These are phyloP conservation scores for Chironomus striatipennis DNA, from an alignment of 1,140 invertebrate species.

Conservation along the genomic window DNA sequence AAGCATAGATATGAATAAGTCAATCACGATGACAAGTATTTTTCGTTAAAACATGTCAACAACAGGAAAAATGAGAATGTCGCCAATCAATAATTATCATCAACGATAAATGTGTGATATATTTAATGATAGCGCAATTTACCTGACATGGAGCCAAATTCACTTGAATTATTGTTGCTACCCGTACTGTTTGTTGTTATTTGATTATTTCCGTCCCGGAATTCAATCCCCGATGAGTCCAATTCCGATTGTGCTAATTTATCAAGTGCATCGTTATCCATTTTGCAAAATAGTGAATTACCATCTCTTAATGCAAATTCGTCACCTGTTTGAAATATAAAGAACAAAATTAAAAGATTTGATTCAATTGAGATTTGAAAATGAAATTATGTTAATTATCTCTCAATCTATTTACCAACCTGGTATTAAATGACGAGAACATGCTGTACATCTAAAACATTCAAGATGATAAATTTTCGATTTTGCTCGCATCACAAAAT, in stretches of 20 bases:
- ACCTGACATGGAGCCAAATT: conserved; percentile 83
- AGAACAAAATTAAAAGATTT: conserved; percentile 24
- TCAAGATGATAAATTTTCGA: conserved; percentile 97
- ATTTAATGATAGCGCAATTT: conserved; percentile 33
- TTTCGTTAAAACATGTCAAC: background rate
- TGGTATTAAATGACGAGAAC: conserved; percentile 80
- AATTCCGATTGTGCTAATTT: conserved; percentile 52
- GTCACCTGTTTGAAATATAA: conserved; percentile 54
- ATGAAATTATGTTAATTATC: conserved; percentile 17
- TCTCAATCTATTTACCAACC: conserved; percentile 34
- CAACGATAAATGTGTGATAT: background rate
- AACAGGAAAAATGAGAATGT: background rate
- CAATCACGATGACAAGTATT: too few relatives aligned
- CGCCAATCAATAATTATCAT: conserved; percentile 13
- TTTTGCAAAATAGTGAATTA: conserved; percentile 85
- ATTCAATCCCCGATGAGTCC: conserved; percentile 39
- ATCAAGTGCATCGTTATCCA: conserved; percentile 88
- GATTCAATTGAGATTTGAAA: background rate
- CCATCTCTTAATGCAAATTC: conserved; percentile 94
- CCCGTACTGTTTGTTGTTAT: conserved; percentile 52
- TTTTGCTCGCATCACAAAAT: conserved; percentile 96
- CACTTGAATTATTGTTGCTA: conserved; percentile 67
- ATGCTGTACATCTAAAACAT: conserved; percentile 94
- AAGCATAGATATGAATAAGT: too few relatives aligned
- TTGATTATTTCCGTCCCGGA: conserved; percentile 58